Conservation (phyloP, 2,888 invertebrate genomes). For the Sarcophaga variegata region DNA sequence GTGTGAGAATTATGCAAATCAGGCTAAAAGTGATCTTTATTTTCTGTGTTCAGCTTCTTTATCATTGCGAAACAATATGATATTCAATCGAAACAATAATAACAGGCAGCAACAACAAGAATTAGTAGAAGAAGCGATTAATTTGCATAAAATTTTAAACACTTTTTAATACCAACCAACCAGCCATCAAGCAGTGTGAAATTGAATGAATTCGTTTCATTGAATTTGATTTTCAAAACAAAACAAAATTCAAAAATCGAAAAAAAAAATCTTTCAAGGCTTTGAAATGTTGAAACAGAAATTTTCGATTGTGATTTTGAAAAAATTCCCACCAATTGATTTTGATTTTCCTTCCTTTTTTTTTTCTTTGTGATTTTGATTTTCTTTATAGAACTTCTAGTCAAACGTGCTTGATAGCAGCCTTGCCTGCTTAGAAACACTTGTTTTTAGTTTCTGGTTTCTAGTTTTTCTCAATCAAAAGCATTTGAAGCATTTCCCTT, state of each 20-base stretch:
- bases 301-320: neutral
- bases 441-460: slow-evolving; percentile 25
- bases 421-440: slow-evolving; percentile 50
- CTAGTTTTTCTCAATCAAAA: neutral
- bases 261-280: slow-evolving; percentile 53
- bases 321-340: slow-evolving; percentile 49
- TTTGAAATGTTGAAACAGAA: slow-evolving; percentile 25
- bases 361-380: neutral
- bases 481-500: neutral
- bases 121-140: slow-evolving; percentile 43
- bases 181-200: slow-evolving; percentile 47
- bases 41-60: slow-evolving; percentile 31
- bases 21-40: slow-evolving; percentile 62
- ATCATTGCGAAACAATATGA: slow-evolving; percentile 60
- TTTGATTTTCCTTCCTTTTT: neutral
- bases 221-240: slow-evolving; percentile 46
- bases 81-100: neutral
- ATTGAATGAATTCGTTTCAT: slow-evolving; percentile 24
- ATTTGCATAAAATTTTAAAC: slow-evolving; percentile 65
- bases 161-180: slow-evolving; percentile 12
- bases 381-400: slow-evolving; percentile 38
- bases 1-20: slow-evolving; percentile 69
- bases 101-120: neutral
- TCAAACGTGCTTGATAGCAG: slow-evolving; percentile 34
- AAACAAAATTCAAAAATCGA: slow-evolving; percentile 18